phyloP scores from a whole-genome alignment of 2,797 vertebrate genomes.

The Synaphobranchus kaupii region DNA sequence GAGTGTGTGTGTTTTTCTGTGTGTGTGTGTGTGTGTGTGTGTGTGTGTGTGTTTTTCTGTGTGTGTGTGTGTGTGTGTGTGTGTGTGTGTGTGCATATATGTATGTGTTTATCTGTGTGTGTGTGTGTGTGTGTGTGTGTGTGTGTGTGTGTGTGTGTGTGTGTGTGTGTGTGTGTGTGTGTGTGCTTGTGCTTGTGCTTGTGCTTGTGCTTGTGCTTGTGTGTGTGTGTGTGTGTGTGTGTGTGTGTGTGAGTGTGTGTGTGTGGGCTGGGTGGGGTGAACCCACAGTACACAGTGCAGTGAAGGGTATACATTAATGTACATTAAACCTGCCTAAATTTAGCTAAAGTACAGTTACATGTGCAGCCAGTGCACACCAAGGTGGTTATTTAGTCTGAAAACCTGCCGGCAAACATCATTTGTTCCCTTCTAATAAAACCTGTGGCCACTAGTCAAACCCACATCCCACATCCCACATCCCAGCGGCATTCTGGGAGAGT shows the following conservation, averaged over 20 bases:
- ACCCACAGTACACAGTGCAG: not conserved
- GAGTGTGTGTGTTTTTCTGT: not conserved
- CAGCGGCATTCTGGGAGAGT: not conserved
- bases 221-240: not conserved
- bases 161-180: conserved; percentile 12
- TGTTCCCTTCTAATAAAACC: not conserved
- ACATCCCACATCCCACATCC: not conserved
- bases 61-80: conserved; percentile 8
- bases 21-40: not conserved
- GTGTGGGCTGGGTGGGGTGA: not conserved
- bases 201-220: not conserved
- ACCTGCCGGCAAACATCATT: not conserved
- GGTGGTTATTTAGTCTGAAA: not conserved
- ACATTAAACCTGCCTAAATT: not conserved
- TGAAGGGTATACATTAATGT: not conserved
- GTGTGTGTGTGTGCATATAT: not conserved
- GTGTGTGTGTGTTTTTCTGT: not conserved
- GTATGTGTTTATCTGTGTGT: not conserved
- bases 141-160: not conserved
- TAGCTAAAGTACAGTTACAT: not conserved
- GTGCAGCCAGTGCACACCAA: not conserved
- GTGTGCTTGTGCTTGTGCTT: not conserved
- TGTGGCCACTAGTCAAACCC: not conserved
- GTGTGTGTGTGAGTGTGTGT: not conserved
- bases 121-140: conserved; percentile 13